phyloP scores from a whole-genome alignment of 2,797 vertebrate genomes.

The Varecia variegata region DNA sequence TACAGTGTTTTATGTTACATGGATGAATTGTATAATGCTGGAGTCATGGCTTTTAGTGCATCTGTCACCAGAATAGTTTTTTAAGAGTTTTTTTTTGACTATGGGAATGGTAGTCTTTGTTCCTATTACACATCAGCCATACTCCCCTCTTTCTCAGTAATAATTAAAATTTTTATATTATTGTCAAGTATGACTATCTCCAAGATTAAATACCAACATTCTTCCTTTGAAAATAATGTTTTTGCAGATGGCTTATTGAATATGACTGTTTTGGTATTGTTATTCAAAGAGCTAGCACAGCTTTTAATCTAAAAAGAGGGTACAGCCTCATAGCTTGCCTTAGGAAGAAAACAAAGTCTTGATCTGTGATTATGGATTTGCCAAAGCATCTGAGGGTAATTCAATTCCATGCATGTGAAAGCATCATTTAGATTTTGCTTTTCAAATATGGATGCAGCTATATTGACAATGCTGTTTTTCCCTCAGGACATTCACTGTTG shows the following conservation, averaged over 20 bases:
- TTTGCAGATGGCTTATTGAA: constrained; percentile 14
- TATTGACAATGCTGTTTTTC: constrained; percentile 52
- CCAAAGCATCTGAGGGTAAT: constrained; percentile 43
- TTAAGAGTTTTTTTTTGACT: neutral
- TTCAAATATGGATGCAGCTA: constrained; percentile 58
- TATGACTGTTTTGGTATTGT: neutral
- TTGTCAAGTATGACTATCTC: constrained; percentile 12
- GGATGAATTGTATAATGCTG: neutral
- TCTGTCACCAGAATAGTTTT: neutral
- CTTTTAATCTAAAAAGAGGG: constrained; percentile 18
- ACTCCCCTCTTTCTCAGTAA: neutral
- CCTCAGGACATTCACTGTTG: neutral
- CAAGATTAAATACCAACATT: constrained; percentile 23
- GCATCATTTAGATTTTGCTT: constrained; percentile 50
- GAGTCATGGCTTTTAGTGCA: neutral
- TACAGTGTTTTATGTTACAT: neutral
- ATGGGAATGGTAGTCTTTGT: neutral
- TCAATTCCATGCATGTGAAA: constrained; percentile 6
- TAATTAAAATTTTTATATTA: neutral
- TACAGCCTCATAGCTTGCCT: neutral
- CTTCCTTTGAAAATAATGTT: constrained; percentile 29
- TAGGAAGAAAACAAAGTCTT: constrained; percentile 2
- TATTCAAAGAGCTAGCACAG: constrained; percentile 33
- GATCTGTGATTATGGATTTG: constrained; percentile 39
- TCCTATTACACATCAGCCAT: neutral